Conservation (phyloP, 2,113 vertebrate genomes). For the Martes martes region DNA sequence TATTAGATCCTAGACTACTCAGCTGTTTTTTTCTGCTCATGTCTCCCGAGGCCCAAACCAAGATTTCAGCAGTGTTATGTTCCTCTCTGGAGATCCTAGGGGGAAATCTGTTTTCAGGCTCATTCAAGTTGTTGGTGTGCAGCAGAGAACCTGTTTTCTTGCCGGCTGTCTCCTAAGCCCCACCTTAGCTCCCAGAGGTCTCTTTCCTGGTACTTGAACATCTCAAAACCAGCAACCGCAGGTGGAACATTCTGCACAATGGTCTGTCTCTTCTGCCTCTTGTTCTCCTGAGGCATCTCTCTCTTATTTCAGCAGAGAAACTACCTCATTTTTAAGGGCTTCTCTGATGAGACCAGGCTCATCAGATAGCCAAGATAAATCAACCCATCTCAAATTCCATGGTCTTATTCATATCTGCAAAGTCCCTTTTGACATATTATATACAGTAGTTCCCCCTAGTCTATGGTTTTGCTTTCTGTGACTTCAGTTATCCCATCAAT, state of each 20-base stretch:
- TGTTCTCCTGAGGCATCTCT: background rate
- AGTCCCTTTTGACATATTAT: background rate
- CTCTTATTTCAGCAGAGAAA: background rate
- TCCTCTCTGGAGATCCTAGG: background rate
- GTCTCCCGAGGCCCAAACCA: background rate
- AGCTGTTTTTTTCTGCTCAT: background rate
- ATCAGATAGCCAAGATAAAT: background rate
- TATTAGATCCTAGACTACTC: background rate
- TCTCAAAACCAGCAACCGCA: background rate
- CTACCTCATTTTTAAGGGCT: background rate
- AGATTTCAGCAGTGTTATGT: background rate
- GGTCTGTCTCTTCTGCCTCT: background rate
- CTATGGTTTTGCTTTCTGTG: background rate
- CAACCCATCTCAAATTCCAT: background rate
- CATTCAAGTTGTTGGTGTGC: background rate
- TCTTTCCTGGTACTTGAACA: background rate
- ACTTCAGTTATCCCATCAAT: background rate
- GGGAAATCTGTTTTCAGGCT: background rate
- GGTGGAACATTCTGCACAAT: rapidly evolving
- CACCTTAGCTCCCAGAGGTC: rapidly evolving
- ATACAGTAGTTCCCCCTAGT: background rate
- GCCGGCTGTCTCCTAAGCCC: background rate
- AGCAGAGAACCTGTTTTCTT: no score
- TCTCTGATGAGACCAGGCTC: background rate
- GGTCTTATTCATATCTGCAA: background rate